phyloP scores from a whole-genome alignment of 2,888 invertebrate species.

The Oxycera nigricornis region DNA sequence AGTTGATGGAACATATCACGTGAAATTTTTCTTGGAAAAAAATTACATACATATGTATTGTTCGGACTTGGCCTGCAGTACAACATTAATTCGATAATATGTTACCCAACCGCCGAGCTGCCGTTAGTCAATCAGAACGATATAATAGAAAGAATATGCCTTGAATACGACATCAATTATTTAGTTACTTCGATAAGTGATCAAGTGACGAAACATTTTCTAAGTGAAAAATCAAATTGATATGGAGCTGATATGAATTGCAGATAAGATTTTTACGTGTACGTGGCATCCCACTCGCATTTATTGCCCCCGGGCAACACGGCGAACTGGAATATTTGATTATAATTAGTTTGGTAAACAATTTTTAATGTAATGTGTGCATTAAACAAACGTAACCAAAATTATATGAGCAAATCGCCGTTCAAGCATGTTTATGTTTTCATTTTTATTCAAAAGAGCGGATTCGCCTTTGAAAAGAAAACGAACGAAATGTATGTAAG shows the following conservation, averaged over 20 bases:
- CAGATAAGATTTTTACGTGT: not conserved
- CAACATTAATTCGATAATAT: too few species aligned
- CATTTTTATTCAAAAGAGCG: not conserved
- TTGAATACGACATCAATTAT: not conserved
- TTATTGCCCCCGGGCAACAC: not conserved
- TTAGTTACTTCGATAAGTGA: not conserved
- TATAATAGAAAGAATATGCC: not conserved
- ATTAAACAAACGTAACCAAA: slow-evolving; percentile 5
- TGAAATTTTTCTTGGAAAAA: too few species aligned
- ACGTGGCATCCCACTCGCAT: not conserved
- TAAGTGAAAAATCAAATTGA: not conserved
- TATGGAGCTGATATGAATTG: not conserved
- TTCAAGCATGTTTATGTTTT: slow-evolving; percentile 2
- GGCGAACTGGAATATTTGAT: not conserved
- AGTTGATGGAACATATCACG: too few species aligned
- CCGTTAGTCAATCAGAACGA: not conserved
- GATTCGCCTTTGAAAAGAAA: not conserved
- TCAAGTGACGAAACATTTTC: not conserved
- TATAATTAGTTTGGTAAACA: not conserved
- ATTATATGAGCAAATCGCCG: slow-evolving; percentile 5
- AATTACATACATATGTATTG: too few species aligned
- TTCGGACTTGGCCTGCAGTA: too few species aligned
- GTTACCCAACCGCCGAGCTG: not conserved
- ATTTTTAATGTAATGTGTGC: not conserved
- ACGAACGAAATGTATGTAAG: not conserved